Conservation (phyloP, 2,113 vertebrate genomes). For the Aegithalos caudatus region DNA sequence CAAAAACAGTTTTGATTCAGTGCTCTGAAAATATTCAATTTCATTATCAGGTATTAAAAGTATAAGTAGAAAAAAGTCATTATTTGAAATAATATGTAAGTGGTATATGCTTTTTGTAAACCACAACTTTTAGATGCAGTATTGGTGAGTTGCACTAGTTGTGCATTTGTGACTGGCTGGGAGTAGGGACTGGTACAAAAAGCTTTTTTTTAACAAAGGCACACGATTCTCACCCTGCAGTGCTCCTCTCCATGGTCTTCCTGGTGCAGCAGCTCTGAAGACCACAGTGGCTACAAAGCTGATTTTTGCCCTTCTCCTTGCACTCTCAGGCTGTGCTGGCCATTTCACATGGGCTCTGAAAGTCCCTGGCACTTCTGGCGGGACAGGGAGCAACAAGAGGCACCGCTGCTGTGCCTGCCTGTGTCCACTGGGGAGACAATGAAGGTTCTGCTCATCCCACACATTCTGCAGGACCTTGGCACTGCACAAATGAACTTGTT, state of each 20-base stretch:
- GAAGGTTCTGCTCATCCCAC: background rate
- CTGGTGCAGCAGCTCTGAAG: background rate
- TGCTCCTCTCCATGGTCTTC: too few species aligned
- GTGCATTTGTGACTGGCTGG: background rate
- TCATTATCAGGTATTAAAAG: background rate
- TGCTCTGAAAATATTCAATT: background rate
- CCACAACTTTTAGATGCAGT: background rate
- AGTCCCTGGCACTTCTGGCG: background rate
- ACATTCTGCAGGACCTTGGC: background rate
- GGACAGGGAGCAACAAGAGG: background rate
- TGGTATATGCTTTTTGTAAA: background rate
- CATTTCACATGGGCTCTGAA: background rate
- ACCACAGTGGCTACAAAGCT: background rate
- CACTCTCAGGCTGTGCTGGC: background rate
- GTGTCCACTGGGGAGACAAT: too few species aligned
- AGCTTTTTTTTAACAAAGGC: background rate
- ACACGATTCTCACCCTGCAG: too few species aligned
- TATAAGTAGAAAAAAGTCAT: background rate
- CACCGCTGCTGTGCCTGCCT: background rate
- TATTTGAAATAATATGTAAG: background rate
- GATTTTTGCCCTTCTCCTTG: background rate
- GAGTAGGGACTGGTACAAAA: background rate
- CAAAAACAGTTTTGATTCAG: background rate
- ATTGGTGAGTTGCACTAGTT: background rate
- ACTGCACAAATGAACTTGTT: fast-evolving